These are phyloP conservation scores for Ictalurus furcatus DNA, from an alignment of 2,113 vertebrate genomes.

Conservation along the genomic window DNA sequence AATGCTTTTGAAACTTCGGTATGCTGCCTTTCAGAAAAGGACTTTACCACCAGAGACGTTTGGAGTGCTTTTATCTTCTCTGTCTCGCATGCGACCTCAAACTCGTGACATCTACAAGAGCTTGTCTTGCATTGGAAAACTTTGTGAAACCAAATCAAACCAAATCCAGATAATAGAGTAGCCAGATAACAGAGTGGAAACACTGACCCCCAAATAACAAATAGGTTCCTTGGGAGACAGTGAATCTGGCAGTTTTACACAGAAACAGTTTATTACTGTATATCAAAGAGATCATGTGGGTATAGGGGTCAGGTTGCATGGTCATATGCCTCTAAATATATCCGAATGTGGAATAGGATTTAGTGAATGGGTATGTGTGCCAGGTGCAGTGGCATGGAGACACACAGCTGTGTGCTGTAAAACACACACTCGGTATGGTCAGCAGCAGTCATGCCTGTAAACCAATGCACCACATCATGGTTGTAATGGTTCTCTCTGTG, in stretches of 20 bases:
- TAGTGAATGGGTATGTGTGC: slow-evolving; percentile 34
- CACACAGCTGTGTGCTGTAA: slow-evolving; percentile 36
- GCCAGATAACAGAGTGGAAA: slow-evolving; percentile 25
- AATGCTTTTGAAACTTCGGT: neutral
- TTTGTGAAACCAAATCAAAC: slow-evolving; percentile 16
- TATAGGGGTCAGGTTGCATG: slow-evolving; percentile 26
- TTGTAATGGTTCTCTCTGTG: slow-evolving; percentile 6
- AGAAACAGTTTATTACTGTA: slow-evolving; percentile 20
- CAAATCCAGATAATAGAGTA: slow-evolving; percentile 18
- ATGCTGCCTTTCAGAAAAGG: slow-evolving; percentile 7
- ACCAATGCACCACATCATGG: slow-evolving; percentile 8
- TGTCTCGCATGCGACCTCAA: neutral
- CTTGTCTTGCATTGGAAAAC: neutral
- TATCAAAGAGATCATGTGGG: slow-evolving; percentile 35
- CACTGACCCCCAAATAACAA: slow-evolving; percentile 17
- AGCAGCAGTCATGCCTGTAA: neutral
- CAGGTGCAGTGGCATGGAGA: slow-evolving; percentile 43
- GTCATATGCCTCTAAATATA: slow-evolving; percentile 40
- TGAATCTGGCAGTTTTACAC: neutral
- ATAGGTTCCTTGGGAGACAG: slow-evolving; percentile 4
- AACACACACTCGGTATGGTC: neutral
- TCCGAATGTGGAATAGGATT: neutral
- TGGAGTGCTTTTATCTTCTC: slow-evolving; percentile 6
- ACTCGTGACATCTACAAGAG: neutral
- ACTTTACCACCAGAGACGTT: neutral